Conservation (phyloP, 2,888 invertebrate species). For the Hecatera dysodea region DNA sequence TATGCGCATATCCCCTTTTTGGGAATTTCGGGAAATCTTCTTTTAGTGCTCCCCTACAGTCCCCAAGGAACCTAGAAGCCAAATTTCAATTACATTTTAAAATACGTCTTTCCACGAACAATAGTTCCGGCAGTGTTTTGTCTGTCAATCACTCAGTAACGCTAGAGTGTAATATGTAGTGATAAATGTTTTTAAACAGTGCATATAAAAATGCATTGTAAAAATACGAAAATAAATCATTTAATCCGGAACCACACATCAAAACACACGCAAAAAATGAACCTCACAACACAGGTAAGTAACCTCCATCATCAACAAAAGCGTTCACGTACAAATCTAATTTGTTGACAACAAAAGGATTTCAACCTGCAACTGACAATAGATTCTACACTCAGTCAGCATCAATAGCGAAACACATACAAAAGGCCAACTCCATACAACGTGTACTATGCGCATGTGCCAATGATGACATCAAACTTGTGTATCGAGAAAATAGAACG, state of each 20-base stretch:
- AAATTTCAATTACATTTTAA: no score
- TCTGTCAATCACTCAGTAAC: no score
- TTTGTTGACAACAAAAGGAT: slow-evolving; percentile 74
- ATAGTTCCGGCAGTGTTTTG: no score
- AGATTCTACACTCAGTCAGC: slow-evolving; percentile 63
- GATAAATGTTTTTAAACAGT: no score
- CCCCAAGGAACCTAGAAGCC: no score
- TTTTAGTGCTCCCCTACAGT: no score
- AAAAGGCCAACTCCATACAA: slow-evolving; percentile 15
- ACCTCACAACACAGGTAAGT: slow-evolving; percentile 43
- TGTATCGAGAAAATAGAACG: neutral
- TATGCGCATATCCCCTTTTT: no score
- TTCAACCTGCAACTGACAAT: slow-evolving; percentile 75
- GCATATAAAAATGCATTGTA: neutral
- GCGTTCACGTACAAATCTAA: slow-evolving; percentile 72
- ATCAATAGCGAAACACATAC: neutral
- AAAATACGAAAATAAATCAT: slow-evolving; percentile 3
- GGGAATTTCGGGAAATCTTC: no score
- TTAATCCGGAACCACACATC: slow-evolving; percentile 2
- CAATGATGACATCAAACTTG: no score
- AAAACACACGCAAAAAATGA: slow-evolving; percentile 29
- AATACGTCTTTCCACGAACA: no score
- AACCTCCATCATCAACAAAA: slow-evolving; percentile 67
- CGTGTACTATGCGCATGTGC: no score
- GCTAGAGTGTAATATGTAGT: no score